Evolutionary conservation across 2,888 invertebrate genomes (phyloP), one percentile per base, ranked within the genome.

Genomic region (Acanthosepion lycidas): DNA sequence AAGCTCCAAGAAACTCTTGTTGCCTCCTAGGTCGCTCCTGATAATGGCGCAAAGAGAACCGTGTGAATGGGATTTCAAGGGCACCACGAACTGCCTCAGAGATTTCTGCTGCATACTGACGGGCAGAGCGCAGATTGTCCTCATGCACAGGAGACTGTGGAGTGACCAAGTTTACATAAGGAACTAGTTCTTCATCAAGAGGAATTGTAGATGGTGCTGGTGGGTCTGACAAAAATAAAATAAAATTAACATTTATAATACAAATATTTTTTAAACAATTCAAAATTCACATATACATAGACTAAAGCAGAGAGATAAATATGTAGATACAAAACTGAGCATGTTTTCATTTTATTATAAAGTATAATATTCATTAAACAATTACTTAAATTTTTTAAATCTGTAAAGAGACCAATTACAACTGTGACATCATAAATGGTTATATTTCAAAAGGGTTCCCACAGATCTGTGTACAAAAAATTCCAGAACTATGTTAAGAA

Each of bases 31-130:
- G 93, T 51, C 93, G 48, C n/a, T 93, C 93, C 51, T 93, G 93
- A n/a, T 53, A 53, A 49, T 93, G 49, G 9, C 53, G 51, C 49
- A 93, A n/a, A 53, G 93, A 93, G 53, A 93, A n/a, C 18, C 93
- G 93, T n/a, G 93, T 53, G n/a, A 53, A 49, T n/a, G 78, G 78
- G n/a, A 78, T 78, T n/a, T 93, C 93, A 53, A 94, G 94, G 33
- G 94, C 94, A 20, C 94, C 94, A 6, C 59, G 55, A 0, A 94
- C 64, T 20, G 55, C 94, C 49, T 78, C 93, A 2, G 94, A 95
- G 55, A 95, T 95, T 53, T 94, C 94, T 12, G 96, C 94, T 92
- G 96, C 96, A 95, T 96, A 96, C 94, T 96, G 95, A 28, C 95
- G 95, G 2, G 96, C 96, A 55, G 95, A 94, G 94, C 95, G 95